Base-by-base conservation (phyloP, 23 tunicate genomes). In the Trididemnum nubilum region DNA sequence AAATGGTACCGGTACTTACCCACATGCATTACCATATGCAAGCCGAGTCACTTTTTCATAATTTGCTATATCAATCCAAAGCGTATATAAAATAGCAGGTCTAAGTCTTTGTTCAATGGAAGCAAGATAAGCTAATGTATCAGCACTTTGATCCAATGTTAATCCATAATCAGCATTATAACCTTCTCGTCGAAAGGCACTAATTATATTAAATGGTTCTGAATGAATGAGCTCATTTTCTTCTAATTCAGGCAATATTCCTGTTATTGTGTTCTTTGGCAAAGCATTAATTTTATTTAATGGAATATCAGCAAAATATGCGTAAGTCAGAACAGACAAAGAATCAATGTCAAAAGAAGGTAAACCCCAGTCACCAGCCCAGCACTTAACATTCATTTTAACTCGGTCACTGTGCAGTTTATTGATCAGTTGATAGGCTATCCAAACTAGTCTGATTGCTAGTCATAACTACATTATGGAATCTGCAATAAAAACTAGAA, bases 51-150 rank as follows among this genome's bases (percentile, higher is more conserved):
- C 93, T 40, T 87, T 87, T 25, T 37, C 64, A 69, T 86, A 93
- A 81, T 93, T 93, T 29, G 51, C 81, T 37, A 76, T 65, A 81
- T 93, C 88, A 31, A 93, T 9, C 98, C 98, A 93, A 25, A 93
- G 65, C 2, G 74, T 35, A 39, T 79, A 80, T 33, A 78, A 49
- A 34, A 93, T 63, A 22, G 94, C 98, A 30, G 98, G 98, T 50
- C 64, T 63, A n/a, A 93, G 44, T 54, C 80, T 82, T 64, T 84
- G 67, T 29, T 93, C 90, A 74, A 93, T 75, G 32, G 40, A 71
- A 2, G 98, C 74, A 19, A 87, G 28, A 84, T 71, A 93, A 2
- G 98, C 98, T n/a, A 93, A 51, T 0, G 89, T 93, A 71, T 93
- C 93, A n/a, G 98, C 93, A 40, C 80, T 83, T 65, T 87, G 65